These are phyloP conservation scores for Tetragonisca angustula DNA, from an alignment of 2,888 invertebrate species.

Conservation along the genomic window DNA sequence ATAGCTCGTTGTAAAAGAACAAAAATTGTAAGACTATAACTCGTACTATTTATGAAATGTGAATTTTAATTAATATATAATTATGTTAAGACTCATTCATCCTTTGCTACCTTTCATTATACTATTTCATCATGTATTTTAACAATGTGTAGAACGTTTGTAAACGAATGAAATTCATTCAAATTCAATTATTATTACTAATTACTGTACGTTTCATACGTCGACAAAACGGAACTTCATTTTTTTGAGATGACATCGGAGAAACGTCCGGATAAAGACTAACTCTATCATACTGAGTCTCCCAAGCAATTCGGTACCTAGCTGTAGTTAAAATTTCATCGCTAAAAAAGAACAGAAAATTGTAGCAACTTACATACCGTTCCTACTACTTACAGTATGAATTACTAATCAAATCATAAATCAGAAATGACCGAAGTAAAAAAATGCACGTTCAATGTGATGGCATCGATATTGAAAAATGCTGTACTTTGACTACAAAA, in stretches of 20 bases:
- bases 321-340: background rate
- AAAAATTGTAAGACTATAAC: background rate
- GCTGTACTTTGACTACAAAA: too few relatives aligned
- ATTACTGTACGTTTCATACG: background rate
- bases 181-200: background rate
- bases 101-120: background rate
- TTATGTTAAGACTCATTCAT: background rate
- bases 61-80: background rate
- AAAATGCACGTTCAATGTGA: background rate
- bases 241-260: background rate
- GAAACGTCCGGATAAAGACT: background rate
- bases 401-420: conserved; percentile 21
- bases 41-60: background rate
- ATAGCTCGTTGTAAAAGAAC: background rate
- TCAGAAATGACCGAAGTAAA: background rate
- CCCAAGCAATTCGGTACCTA: too few relatives aligned
- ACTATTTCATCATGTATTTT: background rate
- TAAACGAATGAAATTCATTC: too few relatives aligned
- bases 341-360: background rate
- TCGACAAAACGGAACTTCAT: background rate
- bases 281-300: background rate
- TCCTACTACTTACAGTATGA: background rate
- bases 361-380: background rate
- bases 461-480: conserved; percentile 9
- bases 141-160: background rate